These are phyloP conservation scores for Lydus trimaculatus DNA, from an alignment of 2,888 invertebrate species.

Conservation along the genomic window DNA sequence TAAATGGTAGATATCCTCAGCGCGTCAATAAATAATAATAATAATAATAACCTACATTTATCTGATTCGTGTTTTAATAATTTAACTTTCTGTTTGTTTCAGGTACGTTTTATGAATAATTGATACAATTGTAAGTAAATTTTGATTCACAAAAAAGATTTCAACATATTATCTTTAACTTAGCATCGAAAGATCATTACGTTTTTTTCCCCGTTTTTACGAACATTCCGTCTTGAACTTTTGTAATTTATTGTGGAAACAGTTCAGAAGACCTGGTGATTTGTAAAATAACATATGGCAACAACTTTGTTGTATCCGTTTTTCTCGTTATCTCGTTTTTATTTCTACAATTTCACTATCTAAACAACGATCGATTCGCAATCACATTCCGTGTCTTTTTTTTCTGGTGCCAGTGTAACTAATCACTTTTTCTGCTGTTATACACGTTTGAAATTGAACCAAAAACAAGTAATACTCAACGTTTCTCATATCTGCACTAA, in stretches of 20 bases:
- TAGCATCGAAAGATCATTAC: not conserved
- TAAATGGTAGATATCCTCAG: not conserved
- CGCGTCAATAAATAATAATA: not conserved
- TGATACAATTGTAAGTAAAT: not conserved
- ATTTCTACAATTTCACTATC: slow-evolving; percentile 4
- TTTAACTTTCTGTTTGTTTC: not conserved
- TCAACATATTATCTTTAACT: not conserved
- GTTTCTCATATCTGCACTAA: no score
- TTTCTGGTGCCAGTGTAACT: not conserved
- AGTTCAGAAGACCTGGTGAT: slow-evolving; percentile 12
- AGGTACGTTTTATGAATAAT: not conserved
- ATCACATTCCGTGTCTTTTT: slow-evolving; percentile 1
- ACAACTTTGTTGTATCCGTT: slow-evolving; percentile 12
- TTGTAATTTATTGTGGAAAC: slow-evolving; percentile 17
- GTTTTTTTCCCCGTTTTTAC: not conserved
- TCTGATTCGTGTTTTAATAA: not conserved
- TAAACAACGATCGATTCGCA: slow-evolving; percentile 9
- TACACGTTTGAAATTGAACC: not conserved
- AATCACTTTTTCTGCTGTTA: not conserved
- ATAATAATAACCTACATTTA: not conserved
- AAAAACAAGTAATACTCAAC: not conserved
- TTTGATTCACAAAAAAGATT: not conserved
- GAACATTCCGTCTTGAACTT: slow-evolving; percentile 12
- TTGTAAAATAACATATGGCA: slow-evolving; percentile 16
- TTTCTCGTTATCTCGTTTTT: slow-evolving; percentile 9